phyloP scores from a whole-genome alignment of 2,113 vertebrate species.

The Butorides virescens region DNA sequence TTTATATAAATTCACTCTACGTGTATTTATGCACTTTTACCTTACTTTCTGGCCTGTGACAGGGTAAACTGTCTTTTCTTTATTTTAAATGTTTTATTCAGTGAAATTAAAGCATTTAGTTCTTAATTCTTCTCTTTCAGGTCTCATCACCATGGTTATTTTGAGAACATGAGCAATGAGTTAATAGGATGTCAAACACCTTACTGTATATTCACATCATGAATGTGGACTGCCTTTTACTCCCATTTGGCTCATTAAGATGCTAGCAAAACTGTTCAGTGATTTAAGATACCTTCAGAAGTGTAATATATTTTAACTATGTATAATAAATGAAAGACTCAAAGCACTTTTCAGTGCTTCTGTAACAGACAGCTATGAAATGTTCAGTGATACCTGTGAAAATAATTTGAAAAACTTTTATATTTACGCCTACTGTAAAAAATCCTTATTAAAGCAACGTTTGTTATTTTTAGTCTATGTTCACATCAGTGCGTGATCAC shows the following conservation, averaged over 20 bases:
- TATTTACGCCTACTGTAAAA: constrained; percentile 68
- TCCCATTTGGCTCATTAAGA: constrained; percentile 69
- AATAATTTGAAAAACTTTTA: constrained; percentile 73
- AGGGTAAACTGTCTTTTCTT: neutral
- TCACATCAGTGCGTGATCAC: constrained; percentile 67
- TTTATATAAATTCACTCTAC: neutral
- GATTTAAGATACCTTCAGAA: constrained; percentile 73
- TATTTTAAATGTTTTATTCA: neutral
- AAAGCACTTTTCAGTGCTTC: constrained; percentile 54
- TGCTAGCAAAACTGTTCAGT: constrained; percentile 64
- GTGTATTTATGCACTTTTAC: neutral
- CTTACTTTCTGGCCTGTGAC: neutral
- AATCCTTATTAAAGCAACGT: constrained; percentile 69
- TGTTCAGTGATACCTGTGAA: constrained; percentile 70
- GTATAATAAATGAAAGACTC: constrained; percentile 75
- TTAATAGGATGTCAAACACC: constrained; percentile 63
- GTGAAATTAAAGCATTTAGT: neutral
- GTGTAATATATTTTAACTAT: constrained; percentile 79
- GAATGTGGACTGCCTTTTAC: constrained; percentile 78
- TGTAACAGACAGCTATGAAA: constrained; percentile 70
- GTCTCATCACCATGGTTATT: constrained; percentile 99
- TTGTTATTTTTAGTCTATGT: constrained; percentile 68
- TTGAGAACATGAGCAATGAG: constrained; percentile 80
- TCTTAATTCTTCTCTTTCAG: constrained; percentile 75
- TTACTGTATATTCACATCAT: constrained; percentile 73